phyloP scores from a whole-genome alignment of 2,797 vertebrate species.

The Tinamus major region DNA sequence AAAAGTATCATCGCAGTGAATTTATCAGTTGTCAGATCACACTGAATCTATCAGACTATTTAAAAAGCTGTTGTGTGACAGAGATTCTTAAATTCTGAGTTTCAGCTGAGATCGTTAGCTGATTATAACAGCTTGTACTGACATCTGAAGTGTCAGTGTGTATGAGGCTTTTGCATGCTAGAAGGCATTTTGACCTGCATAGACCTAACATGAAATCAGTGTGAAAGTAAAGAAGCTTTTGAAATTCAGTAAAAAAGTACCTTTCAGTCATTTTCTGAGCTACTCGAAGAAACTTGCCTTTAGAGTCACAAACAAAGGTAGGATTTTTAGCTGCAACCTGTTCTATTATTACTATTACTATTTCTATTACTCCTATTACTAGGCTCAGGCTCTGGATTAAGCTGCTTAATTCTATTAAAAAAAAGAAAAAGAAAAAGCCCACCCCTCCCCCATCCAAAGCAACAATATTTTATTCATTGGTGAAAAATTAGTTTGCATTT shows the following conservation, averaged over 20 bases:
- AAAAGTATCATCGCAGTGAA: neutral
- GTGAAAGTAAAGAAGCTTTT: neutral
- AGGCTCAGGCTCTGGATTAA: neutral
- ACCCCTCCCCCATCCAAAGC: neutral
- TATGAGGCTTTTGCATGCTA: neutral
- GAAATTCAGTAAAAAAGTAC: neutral
- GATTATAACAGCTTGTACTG: neutral
- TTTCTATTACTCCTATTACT: neutral
- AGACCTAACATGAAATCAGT: neutral
- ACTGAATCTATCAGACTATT: neutral
- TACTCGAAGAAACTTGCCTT: neutral
- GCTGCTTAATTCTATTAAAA: neutral
- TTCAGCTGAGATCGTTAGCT: neutral
- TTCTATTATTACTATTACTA: neutral
- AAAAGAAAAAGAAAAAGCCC: accelerated
- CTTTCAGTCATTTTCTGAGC: neutral
- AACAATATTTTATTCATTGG: neutral
- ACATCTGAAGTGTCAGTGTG: neutral
- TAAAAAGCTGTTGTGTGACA: neutral
- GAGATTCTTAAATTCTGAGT: neutral
- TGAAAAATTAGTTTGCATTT: neutral
- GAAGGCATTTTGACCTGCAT: neutral
- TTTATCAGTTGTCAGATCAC: neutral
- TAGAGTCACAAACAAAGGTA: neutral
- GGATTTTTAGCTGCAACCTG: neutral